Percentiles rank a stretch among this genome's conserved stretches.
Evolutionary conservation across 1,140 invertebrate species (phyloP).

Genomic region (Riptortus pedestris): DNA sequence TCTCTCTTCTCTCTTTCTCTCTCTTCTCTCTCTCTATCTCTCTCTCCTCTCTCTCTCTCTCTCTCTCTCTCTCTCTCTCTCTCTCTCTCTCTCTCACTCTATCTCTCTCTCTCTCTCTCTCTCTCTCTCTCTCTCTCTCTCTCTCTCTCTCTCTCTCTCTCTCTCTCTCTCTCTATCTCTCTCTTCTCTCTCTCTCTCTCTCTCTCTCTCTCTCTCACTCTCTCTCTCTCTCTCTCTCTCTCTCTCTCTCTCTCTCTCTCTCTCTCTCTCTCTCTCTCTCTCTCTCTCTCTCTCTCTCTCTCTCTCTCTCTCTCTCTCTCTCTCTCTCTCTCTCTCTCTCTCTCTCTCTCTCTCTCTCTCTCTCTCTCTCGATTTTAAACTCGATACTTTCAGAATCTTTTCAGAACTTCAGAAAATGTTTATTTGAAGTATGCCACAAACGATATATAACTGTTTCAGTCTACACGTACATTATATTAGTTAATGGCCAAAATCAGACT

Average conservation of each 20-base stretch:
- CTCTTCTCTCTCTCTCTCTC: constrained; percentile 19
- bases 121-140: constrained; percentile 27
- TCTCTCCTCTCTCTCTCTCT: constrained; percentile 5
- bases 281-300: neutral
- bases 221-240: neutral
- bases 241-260: neutral
- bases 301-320: neutral
- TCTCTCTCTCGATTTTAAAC: neutral
- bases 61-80: constrained; percentile 17
- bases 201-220: neutral
- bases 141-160: constrained; percentile 32
- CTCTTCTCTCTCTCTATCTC: too few relatives aligned
- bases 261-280: neutral
- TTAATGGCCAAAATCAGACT: too few relatives aligned
- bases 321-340: neutral
- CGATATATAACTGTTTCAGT: too few relatives aligned
- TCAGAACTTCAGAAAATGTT: too few relatives aligned
- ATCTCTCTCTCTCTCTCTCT: constrained; percentile 1
- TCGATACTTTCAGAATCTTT: too few relatives aligned
- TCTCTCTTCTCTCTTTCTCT: too few relatives aligned
- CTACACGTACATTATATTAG: too few relatives aligned
- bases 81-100: constrained; percentile 19
- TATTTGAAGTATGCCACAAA: too few relatives aligned
- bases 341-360: neutral
- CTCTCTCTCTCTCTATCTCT: constrained; percentile 23